Evolutionary conservation across 2,113 vertebrate genomes (phyloP), one percentile per base, ranked within the genome.

Genomic region (Chrysochloris asiatica): DNA sequence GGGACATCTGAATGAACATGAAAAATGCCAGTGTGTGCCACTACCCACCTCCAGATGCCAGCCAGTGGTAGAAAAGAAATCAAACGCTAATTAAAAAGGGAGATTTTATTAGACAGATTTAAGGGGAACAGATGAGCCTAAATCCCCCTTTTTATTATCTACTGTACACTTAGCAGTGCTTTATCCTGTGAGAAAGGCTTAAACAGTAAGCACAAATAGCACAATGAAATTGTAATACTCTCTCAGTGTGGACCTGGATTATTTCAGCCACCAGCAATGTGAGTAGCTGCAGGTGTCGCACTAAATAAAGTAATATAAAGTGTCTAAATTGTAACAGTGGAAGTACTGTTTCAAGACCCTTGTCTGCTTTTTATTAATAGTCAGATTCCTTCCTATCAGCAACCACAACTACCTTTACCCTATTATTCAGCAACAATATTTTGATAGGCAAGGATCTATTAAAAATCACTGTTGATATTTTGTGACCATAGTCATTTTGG

Each of bases 301-400:
- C 97, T 98, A 98, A 98, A 98, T 98, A 98, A 98, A 98, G 97
- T 97, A 97, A 97, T 97, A 98, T 97, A 98, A 98, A 98, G 97
- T 97, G 97, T 98, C 98, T 98, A 97, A 97, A 97, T 97, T 97
- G 97, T 98, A 98, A 98, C 97, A 98, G 98, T 98, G 97, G 97
- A 97, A 97, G 97, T 92, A 96, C 97, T 98, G 98, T 98, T 98
- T 98, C 97, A 97, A 97, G 97, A 96, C 84, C 97, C 95, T 95
- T 97, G 97, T 97, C 98, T 98, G 98, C 97, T 98, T 98, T 98
- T 98, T 98, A 98, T 98, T 98, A 98, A 98, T 98, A 95, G 97
- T 96, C 96, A 92, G 98, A 98, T 98, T 98, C 98, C 97, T 98
- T 98, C 97, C 98, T 98, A 98, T 98, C 98, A 98, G 96, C 98